Percentiles rank a stretch among this genome's conserved stretches.
Evolutionary conservation across 2,113 vertebrate genomes (phyloP).

Genomic region (Osmerus eperlanus): DNA sequence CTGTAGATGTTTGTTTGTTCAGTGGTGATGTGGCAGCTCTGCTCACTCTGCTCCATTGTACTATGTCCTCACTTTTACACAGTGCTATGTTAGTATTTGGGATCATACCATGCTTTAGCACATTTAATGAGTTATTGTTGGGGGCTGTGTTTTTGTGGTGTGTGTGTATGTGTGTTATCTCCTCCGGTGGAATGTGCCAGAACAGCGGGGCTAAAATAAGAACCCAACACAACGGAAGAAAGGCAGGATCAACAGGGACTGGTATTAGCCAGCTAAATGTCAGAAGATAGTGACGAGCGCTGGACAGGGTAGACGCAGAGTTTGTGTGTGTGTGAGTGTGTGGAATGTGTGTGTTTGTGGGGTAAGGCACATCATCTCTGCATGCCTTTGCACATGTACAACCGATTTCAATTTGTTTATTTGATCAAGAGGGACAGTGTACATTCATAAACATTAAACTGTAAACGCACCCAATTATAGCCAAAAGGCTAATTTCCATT

Average conservation of each 20-base stretch:
- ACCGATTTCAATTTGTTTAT: no score
- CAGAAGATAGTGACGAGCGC: conserved; percentile 61
- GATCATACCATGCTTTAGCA: not conserved
- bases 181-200: conserved; percentile 71
- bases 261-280: conserved; percentile 69
- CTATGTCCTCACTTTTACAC: no score
- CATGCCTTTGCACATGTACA: no score
- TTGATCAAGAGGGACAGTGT: no score
- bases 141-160: not conserved
- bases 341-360: conserved; percentile 2
- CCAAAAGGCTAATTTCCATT: no score
- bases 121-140: no score
- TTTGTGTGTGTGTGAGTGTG: conserved; percentile 8
- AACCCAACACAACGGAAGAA: conserved; percentile 61
- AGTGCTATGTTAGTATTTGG: conserved; percentile 8
- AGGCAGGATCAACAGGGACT: conserved; percentile 44
- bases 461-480: no score
- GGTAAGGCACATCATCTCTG: not conserved
- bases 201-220: conserved; percentile 75
- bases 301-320: not conserved
- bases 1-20: no score
- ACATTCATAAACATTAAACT: no score
- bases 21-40: no score
- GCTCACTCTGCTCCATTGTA: no score
- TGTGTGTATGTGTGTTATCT: conserved; percentile 61